A percentile compares a stretch with the other conserved stretches of the same genome.
Evolutionary conservation across 2,797 vertebrate genomes (phyloP).

Genomic region (Channa striata): DNA sequence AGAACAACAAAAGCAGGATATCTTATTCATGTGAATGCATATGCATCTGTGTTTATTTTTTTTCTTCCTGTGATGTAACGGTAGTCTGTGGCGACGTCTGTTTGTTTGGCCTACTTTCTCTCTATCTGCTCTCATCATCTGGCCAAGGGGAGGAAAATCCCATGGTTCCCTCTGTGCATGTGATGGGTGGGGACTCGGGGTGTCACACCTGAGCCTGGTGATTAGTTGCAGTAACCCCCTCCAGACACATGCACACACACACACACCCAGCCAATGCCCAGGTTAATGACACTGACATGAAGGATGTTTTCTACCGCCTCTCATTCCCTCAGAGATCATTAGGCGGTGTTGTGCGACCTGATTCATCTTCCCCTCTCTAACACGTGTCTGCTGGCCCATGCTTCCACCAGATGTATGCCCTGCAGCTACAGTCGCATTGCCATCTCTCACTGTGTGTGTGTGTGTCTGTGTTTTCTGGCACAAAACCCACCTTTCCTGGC

Average conservation of each 20-base stretch:
- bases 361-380: conserved; percentile 76
- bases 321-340: conserved; percentile 74
- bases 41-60: conserved; percentile 44
- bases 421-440: conserved; percentile 57
- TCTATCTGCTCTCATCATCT: conserved; percentile 79
- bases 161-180: conserved; percentile 59
- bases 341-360: conserved; percentile 69
- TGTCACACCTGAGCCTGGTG: conserved; percentile 77
- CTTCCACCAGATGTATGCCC: conserved; percentile 81
- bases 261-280: conserved; percentile 52
- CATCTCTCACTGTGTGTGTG: conserved; percentile 58
- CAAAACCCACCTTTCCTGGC: conserved; percentile 55
- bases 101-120: conserved; percentile 84
- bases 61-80: conserved; percentile 68
- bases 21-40: conserved; percentile 57
- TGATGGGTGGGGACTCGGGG: conserved; percentile 53
- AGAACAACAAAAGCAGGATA: conserved; percentile 78
- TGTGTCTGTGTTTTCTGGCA: conserved; percentile 64
- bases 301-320: conserved; percentile 62
- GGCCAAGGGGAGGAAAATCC: conserved; percentile 67
- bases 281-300: conserved; percentile 78
- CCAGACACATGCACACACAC: conserved; percentile 32
- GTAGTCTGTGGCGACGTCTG: conserved; percentile 69
- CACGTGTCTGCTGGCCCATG: conserved; percentile 66
- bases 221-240: conserved; percentile 62